These are phyloP conservation scores for Adrianichthys oophorus DNA, from an alignment of 2,797 vertebrate genomes.

Conservation along the genomic window DNA sequence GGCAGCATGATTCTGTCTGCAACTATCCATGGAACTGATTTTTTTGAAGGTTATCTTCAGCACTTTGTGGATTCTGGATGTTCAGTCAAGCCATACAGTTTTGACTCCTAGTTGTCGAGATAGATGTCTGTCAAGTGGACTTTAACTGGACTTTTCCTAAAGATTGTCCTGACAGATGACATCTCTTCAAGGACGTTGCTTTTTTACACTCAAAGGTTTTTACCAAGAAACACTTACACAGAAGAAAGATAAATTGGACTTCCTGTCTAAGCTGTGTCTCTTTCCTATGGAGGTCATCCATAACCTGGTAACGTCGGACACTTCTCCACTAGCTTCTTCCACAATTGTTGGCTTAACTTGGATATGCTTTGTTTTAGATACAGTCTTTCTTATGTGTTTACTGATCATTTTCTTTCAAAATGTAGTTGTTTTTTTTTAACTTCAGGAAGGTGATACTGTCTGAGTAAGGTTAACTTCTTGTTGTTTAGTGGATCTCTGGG, in stretches of 20 bases:
- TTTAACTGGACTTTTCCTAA: conserved; percentile 6
- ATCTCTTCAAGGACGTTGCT: conserved; percentile 6
- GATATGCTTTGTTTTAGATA: conserved; percentile 7
- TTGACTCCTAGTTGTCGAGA: no score
- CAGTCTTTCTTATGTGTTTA: not conserved
- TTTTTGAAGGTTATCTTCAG: conserved; percentile 20
- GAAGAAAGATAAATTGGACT: conserved; percentile 31
- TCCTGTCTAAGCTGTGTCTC: conserved; percentile 18
- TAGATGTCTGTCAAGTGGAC: conserved; percentile 11
- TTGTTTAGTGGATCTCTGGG: no score
- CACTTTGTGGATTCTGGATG: conserved; percentile 43
- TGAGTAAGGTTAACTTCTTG: no score
- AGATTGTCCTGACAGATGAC: conserved; percentile 44
- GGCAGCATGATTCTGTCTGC: conserved; percentile 21
- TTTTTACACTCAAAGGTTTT: conserved; percentile 5
- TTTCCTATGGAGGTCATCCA: conserved; percentile 78
- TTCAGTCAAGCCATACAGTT: conserved; percentile 24
- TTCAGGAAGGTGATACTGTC: no score
- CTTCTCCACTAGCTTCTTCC: conserved; percentile 57
- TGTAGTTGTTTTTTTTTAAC: not conserved
- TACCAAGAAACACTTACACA: conserved; percentile 14
- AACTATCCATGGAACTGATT: conserved; percentile 26
- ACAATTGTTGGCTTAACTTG: conserved; percentile 66
- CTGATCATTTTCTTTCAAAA: not conserved
- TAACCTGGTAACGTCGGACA: conserved; percentile 76